Base-by-base conservation (phyloP, 1,140 invertebrate genomes). In the Cardiocondyla obscurior region DNA sequence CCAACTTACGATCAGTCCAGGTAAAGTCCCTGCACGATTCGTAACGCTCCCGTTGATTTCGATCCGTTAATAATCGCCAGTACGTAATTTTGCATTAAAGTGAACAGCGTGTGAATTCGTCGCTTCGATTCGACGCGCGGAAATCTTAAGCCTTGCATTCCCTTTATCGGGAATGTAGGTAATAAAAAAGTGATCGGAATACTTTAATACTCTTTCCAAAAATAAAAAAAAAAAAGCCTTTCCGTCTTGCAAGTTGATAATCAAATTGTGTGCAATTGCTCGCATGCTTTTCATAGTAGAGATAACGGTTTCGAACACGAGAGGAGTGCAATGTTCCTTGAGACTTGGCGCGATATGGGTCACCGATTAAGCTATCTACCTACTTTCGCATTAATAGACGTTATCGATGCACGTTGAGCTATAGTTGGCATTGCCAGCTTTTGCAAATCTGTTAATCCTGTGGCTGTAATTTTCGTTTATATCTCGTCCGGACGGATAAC, bases 1-100 rank as follows among this genome's bases (percentile, higher is more conserved):
- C 90, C 87, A 92, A 86, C 91, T 91, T 91, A 86, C 91, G 91
- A 88, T 91, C 91, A 93, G 93, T 94, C 84, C 92, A 94, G 93
- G 92, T 94, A 93, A 94, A 91, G 87, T 91, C 89, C 88, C 86
- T 83, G 88, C 81, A 89, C 90, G 85, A 86, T 82, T 86, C 84
- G 65, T 79, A 69, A 85, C 83, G 44, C 55, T 65, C 81, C 72
- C 64, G 25, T 79, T 36, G 25, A 64, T 39, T 51, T 44, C 53
- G 42, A 57, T 62, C 49, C n/a, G 55, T 72, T 69, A 16, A 39
- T 53, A 0, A 49, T 70, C 44, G 42, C 62, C 46, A 67, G 58
- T 84, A 65, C 44, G n/a, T 30, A 60, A 60, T 19, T 60, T 36
- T 58, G 28, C 64, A 83, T 57, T 57, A 79, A 69, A 87, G 46